Percentiles rank a stretch among this genome's conserved stretches.
Evolutionary conservation across 2,113 vertebrate species (phyloP).

Genomic region (Mellivora capensis): DNA sequence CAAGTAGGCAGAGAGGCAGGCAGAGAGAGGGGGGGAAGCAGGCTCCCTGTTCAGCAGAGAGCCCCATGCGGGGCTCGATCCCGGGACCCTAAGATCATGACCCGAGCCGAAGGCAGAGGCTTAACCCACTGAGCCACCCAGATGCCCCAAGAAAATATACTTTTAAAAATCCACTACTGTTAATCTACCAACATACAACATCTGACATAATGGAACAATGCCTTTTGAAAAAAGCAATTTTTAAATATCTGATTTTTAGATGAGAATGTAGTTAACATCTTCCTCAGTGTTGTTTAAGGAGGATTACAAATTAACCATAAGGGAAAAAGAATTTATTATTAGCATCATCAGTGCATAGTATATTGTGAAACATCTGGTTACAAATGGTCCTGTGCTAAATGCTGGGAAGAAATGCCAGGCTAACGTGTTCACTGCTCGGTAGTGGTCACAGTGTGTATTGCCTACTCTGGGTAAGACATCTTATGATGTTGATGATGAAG

Average conservation of each 20-base stretch:
- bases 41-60: no score
- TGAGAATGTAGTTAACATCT: not conserved
- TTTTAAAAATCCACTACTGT: no score
- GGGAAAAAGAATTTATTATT: not conserved
- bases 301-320: conserved; percentile 4
- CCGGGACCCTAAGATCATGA: no score
- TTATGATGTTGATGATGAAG: not conserved
- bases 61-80: no score
- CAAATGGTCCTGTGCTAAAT: not conserved
- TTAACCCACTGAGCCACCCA: no score
- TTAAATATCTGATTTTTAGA: conserved; percentile 5
- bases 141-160: no score
- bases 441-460: not conserved
- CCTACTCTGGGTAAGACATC: not conserved
- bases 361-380: not conserved
- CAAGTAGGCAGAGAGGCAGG: no score
- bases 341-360: not conserved
- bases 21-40: no score
- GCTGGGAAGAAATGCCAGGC: not conserved
- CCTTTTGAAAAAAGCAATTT: not conserved
- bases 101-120: no score
- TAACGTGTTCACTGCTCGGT: not conserved
- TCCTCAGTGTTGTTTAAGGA: not conserved
- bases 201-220: not conserved
- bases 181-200: not conserved